Base-by-base conservation (phyloP, 2,113 vertebrate genomes). In the Brachirus orientalis region DNA sequence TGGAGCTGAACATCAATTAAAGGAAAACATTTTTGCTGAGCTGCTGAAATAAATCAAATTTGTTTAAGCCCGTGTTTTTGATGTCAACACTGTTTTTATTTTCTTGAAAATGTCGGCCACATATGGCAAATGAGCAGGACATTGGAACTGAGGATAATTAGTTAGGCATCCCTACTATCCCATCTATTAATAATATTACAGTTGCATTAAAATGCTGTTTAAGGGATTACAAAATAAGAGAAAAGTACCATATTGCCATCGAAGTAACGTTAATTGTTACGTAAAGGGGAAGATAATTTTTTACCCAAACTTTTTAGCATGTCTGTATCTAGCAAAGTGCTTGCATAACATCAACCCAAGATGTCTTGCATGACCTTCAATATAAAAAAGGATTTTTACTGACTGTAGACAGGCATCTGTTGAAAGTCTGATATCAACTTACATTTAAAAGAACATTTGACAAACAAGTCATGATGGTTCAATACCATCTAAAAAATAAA, bases 71-170 rank as follows among this genome's bases (percentile, higher is more conserved):
- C 55, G 51, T 9, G 6, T 44, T 54, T 64, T 58, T 44, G 40
- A 54, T 56, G 28, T 17, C 44, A 17, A 48, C 22, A 33, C n/a
- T 18, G 7, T 33, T 53, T 61, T 69, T 40, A 22, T 51, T 3
- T 12, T 1, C 33, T 47, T 13, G 20, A 45, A 54, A 51, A 63
- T 33, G 13, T 63, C 18, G 47, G 62, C 41, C 61, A 4, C 19
- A 52, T 8, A 14, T 38, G 52, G 19, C 12, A 60, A 48, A 52
- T 36, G 54, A 58, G 43, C 33, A 36, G 44, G 41, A 61, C 55
- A 69, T 41, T 69, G 16, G 20, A 72, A 69, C 56, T 40, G 18
- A 56, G 82, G 82, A 83, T 89, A 83, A 81, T 40, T 59, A 22
- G 44, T 62, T 61, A 83, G 83, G 57, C 51, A 37, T 79, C 50